phyloP scores from a whole-genome alignment of 2,888 invertebrate genomes.

The Capitulum mitella region DNA sequence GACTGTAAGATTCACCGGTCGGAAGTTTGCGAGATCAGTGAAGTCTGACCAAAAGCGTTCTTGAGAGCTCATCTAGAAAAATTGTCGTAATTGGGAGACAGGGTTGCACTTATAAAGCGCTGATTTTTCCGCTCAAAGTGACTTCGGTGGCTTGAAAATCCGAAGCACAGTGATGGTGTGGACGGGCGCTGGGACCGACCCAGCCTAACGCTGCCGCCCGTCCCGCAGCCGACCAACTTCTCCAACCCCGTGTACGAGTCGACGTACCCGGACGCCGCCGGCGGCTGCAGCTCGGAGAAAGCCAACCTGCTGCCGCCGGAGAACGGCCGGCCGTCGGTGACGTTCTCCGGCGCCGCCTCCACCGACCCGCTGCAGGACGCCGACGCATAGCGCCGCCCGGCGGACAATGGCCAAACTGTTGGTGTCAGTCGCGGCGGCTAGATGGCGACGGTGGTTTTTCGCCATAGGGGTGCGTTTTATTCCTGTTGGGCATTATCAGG shows the following conservation, averaged over 20 bases:
- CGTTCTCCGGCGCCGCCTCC: not conserved
- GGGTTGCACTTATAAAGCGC: too few relatives aligned
- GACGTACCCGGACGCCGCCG: slow-evolving; percentile 50
- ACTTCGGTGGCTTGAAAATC: too few relatives aligned
- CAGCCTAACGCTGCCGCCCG: too few relatives aligned
- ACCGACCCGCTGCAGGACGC: slow-evolving; percentile 10
- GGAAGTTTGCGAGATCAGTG: too few relatives aligned
- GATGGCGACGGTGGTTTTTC: not conserved
- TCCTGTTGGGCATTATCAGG: not conserved
- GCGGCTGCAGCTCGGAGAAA: slow-evolving; percentile 32
- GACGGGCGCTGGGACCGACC: too few relatives aligned
- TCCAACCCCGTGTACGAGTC: slow-evolving; percentile 81
- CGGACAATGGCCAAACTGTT: not conserved
- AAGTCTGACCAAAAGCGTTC: too few relatives aligned
- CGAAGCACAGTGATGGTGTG: too few relatives aligned
- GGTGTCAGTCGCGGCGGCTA: not conserved
- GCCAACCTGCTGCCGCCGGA: slow-evolving; percentile 35
- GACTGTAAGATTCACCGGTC: too few relatives aligned
- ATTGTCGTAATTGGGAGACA: too few relatives aligned
- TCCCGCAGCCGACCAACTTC: slow-evolving; percentile 52
- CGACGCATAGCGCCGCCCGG: not conserved
- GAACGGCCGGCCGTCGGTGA: not conserved
- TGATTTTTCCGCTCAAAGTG: too few relatives aligned
- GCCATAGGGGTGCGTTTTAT: not conserved
- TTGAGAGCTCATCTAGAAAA: too few relatives aligned